Percentiles rank a stretch among this genome's conserved stretches.
Conservation (phyloP, 2,888 invertebrate species). For the Metacarcinus magister region DNA sequence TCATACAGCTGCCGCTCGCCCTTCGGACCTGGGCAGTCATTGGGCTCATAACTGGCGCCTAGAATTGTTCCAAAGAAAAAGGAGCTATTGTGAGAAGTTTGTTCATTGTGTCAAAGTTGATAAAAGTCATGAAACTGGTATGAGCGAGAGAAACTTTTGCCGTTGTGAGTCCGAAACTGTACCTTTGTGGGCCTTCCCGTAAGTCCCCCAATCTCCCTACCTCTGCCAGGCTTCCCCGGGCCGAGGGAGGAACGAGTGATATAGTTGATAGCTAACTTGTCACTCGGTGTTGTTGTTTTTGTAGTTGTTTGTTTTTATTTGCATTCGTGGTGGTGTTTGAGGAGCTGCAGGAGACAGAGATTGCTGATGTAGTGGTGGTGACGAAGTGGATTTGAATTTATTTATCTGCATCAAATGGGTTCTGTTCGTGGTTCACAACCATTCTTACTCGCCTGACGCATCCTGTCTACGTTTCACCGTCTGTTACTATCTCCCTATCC, state of each 20-base stretch:
- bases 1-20: neutral
- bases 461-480: neutral
- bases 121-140: neutral
- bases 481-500: neutral
- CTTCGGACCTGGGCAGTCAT: neutral
- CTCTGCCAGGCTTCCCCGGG: neutral
- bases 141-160: neutral
- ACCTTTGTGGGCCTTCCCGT: neutral
- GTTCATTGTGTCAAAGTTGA: constrained; percentile 28
- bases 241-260: neutral
- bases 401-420: neutral
- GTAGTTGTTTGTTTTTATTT: neutral
- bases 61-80: constrained; percentile 12
- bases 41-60: neutral
- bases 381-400: neutral
- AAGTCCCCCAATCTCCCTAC: neutral
- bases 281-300: neutral
- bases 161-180: neutral
- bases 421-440: neutral
- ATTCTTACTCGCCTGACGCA: neutral
- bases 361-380: neutral
- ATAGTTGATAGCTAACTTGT: neutral
- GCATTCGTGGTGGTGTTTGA: neutral
- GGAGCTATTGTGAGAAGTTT: neutral
- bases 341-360: neutral